phyloP scores from a whole-genome alignment of 2,113 vertebrate species.

The Leucoraja erinaceus region DNA sequence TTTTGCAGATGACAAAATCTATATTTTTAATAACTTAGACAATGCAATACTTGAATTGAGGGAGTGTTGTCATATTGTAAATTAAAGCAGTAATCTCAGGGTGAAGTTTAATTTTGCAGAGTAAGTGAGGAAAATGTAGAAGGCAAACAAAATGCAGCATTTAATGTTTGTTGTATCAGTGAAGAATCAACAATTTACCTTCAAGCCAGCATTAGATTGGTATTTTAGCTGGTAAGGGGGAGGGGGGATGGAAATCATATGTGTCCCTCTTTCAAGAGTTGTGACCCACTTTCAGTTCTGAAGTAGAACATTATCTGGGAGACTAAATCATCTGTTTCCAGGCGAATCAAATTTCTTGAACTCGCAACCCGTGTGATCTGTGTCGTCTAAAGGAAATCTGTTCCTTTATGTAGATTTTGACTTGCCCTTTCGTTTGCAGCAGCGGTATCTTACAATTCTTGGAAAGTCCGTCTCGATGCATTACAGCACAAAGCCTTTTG shows the following conservation, averaged over 20 bases:
- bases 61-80: not conserved
- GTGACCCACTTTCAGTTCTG: conserved; percentile 13
- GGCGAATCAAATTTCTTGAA: conserved; percentile 3
- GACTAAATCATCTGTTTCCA: conserved; percentile 11
- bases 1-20: not conserved
- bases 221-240: not conserved
- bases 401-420: not conserved
- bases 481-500: conserved; percentile 37
- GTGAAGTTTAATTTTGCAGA: not conserved
- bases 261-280: conserved; percentile 8
- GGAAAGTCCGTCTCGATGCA: conserved; percentile 29
- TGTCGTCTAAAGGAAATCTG: not conserved
- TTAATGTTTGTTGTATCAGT: not conserved
- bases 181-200: conserved; percentile 10
- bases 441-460: conserved; percentile 21
- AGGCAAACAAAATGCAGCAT: conserved; percentile 3
- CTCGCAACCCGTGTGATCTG: conserved; percentile 5
- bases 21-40: not conserved
- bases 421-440: conserved; percentile 4
- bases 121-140: not conserved
- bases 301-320: conserved; percentile 6
- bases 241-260: not conserved
- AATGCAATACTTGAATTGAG: not conserved
- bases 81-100: not conserved
- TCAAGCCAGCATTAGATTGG: conserved; percentile 2